phyloP scores from a whole-genome alignment of 2,888 invertebrate species.

The Ormyrus thymus region DNA sequence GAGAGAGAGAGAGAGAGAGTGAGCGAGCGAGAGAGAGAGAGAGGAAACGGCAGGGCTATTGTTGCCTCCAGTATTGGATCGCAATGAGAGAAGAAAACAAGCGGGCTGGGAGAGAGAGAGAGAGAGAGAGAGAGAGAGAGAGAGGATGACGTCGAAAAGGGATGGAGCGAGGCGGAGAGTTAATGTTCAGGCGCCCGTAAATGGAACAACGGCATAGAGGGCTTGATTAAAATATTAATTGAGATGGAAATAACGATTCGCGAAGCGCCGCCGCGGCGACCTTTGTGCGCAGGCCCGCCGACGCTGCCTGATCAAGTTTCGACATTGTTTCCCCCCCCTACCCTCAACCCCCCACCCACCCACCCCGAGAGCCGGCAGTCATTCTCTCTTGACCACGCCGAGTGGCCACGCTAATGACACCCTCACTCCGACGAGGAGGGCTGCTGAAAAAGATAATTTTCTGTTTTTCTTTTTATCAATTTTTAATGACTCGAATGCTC shows the following conservation, averaged over 20 bases:
- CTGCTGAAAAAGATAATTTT: too few species aligned
- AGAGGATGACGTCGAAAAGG: conserved; percentile 53
- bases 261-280: conserved; percentile 56
- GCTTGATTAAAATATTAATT: conserved; percentile 75
- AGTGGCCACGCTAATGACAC: too few species aligned
- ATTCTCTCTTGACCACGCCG: too few species aligned
- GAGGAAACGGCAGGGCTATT: conserved; percentile 12
- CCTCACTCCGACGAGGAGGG: too few species aligned
- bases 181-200: conserved; percentile 68
- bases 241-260: conserved; percentile 74
- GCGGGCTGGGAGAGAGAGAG: not conserved
- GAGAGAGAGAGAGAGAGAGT: conserved; percentile 2
- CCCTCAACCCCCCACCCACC: not conserved
- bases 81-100: conserved; percentile 45
- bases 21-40: not conserved
- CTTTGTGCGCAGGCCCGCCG: conserved; percentile 54
- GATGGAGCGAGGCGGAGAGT: conserved; percentile 55
- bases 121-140: conserved; percentile 9
- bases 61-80: conserved; percentile 49
- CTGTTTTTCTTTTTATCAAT: too few species aligned
- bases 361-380: not conserved
- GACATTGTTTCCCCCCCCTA: conserved; percentile 45
- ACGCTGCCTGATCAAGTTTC: conserved; percentile 45
- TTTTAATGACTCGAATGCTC: too few species aligned
- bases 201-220: conserved; percentile 71